Percentiles rank a stretch among this genome's conserved stretches.
phyloP scores from a whole-genome alignment of 2,113 vertebrate species.

The Numida meleagris region DNA sequence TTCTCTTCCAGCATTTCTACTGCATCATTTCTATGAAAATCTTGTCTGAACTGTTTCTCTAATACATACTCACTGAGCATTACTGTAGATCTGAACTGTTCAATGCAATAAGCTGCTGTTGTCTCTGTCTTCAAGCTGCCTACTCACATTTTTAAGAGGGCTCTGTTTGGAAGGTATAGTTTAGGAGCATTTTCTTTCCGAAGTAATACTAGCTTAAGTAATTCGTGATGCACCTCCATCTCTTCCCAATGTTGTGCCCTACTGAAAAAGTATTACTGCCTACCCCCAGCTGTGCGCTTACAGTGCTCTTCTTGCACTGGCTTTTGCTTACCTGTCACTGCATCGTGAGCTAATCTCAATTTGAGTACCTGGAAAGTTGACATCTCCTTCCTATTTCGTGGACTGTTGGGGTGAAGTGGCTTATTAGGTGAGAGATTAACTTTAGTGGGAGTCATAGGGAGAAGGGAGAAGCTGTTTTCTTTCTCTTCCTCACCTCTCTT shows the following conservation, averaged over 20 bases:
- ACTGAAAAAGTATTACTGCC: not conserved
- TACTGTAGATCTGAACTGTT: not conserved
- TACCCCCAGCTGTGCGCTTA: not conserved
- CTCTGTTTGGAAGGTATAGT: not conserved
- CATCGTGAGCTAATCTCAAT: not conserved
- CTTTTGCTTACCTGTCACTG: not conserved
- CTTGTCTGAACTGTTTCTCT: not conserved
- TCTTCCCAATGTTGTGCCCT: not conserved
- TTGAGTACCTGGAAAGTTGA: not conserved
- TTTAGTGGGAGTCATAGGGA: not conserved
- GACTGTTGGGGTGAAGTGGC: not conserved
- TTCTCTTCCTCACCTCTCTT: not conserved
- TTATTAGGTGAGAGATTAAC: not conserved
- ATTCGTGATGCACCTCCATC: not conserved
- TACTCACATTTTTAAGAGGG: not conserved
- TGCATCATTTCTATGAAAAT: not conserved
- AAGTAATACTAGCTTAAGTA: not conserved
- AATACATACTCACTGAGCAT: not conserved
- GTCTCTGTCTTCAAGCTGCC: not conserved
- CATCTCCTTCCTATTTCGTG: not conserved
- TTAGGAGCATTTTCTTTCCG: not conserved
- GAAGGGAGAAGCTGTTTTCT: not conserved
- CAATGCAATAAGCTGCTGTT: not conserved
- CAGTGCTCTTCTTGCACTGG: not conserved
- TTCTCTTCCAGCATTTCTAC: not conserved